Evolutionary conservation across 1,140 invertebrate species (phyloP).

Genomic region (Euura saliciscinereae): DNA sequence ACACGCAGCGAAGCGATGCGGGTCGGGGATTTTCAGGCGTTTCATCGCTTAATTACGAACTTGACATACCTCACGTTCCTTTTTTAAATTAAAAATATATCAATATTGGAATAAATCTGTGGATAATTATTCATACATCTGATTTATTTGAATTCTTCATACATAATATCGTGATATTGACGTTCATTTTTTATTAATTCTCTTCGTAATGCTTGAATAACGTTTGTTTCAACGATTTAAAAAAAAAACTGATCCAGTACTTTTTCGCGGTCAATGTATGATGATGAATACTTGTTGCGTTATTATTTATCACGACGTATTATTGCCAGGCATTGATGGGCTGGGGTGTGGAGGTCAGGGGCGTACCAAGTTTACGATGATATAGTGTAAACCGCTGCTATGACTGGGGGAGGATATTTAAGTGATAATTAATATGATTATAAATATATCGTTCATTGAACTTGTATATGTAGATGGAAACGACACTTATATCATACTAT

Average conservation of each 20-base stretch:
- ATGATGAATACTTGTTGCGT: slow-evolving; percentile 46
- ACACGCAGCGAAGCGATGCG: too few species aligned
- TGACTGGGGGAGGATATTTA: slow-evolving; percentile 13
- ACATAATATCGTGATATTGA: not conserved
- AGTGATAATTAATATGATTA: slow-evolving; percentile 22
- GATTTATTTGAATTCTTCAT: not conserved
- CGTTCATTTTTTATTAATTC: not conserved
- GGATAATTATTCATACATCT: not conserved
- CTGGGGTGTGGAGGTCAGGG: slow-evolving; percentile 16
- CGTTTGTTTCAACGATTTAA: not conserved
- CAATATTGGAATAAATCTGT: too few species aligned
- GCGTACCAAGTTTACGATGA: slow-evolving; percentile 24
- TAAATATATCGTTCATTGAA: slow-evolving; percentile 22
- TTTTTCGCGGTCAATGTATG: not conserved
- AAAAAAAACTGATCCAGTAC: not conserved
- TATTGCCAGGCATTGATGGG: slow-evolving; percentile 45
- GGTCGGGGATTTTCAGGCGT: too few species aligned
- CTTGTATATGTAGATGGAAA: slow-evolving; percentile 11
- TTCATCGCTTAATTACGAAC: too few species aligned
- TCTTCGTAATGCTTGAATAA: too few species aligned
- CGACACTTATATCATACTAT: slow-evolving; percentile 11
- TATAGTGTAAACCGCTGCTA: slow-evolving; percentile 16
- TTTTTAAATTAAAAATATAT: too few species aligned
- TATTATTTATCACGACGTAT: slow-evolving; percentile 43
- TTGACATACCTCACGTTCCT: too few species aligned